Conservation (phyloP, 2,888 invertebrate genomes). For the Metacarcinus magister region DNA sequence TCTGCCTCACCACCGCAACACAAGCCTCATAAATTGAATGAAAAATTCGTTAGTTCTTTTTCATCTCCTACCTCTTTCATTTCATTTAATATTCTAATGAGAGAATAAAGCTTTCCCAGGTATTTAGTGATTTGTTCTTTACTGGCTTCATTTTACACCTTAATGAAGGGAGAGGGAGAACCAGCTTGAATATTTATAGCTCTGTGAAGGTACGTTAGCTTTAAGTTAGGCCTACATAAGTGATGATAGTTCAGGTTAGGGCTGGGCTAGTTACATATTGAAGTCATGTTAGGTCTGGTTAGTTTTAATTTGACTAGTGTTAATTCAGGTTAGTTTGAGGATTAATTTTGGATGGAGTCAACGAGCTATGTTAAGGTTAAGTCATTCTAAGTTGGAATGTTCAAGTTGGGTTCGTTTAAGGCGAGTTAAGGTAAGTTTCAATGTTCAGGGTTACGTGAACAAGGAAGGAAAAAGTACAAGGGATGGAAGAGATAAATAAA, state of each 20-base stretch:
- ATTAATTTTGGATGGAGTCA: background rate
- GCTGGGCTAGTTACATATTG: background rate
- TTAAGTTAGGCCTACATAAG: background rate
- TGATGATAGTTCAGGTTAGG: background rate
- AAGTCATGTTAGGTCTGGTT: background rate
- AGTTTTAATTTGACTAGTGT: background rate
- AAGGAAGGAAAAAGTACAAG: background rate
- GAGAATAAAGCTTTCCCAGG: background rate
- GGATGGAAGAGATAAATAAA: background rate
- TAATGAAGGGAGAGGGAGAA: slow-evolving; percentile 28
- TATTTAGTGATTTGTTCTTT: background rate
- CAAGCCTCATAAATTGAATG: background rate
- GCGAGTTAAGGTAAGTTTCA: background rate
- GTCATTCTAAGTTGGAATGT: background rate
- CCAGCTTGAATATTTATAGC: background rate
- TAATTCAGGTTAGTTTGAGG: background rate
- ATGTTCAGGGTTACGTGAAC: background rate
- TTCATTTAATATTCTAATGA: background rate
- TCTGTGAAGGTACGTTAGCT: background rate
- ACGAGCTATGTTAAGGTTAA: background rate
- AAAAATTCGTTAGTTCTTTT: background rate
- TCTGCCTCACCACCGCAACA: background rate
- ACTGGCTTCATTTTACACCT: slow-evolving; percentile 1
- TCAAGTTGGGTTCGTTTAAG: background rate
- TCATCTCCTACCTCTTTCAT: background rate